These are phyloP conservation scores for Blomia tropicalis DNA, from an alignment of 2,888 invertebrate species.

Conservation along the genomic window DNA sequence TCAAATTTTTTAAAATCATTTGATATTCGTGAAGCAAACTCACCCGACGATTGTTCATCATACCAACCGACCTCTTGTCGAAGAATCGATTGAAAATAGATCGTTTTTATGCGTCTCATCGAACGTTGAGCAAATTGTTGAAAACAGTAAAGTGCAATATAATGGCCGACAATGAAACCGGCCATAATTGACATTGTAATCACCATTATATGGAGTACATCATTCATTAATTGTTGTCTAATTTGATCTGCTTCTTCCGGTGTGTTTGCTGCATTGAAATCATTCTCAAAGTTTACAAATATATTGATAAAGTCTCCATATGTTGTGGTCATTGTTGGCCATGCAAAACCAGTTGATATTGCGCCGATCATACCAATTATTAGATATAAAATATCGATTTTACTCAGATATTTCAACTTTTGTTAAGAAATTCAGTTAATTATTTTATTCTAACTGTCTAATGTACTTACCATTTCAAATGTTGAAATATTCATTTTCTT, in stretches of 20 bases:
- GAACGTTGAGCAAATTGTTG: not conserved
- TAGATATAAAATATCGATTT: not conserved
- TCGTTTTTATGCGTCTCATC: not conserved
- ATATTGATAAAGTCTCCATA: constrained; percentile 10
- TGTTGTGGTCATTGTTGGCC: not conserved
- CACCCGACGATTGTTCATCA: constrained; percentile 39
- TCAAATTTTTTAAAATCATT: constrained; percentile 46
- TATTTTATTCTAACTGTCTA: too few species aligned
- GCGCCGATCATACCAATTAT: not conserved
- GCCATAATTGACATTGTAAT: not conserved
- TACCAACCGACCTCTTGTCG: constrained; percentile 38
- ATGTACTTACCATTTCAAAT: too few species aligned
- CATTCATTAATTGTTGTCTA: not conserved
- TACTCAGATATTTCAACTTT: not conserved
- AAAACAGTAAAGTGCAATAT: not conserved
- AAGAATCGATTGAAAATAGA: constrained; percentile 31
- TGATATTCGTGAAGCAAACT: constrained; percentile 39
- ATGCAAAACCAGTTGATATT: not conserved
- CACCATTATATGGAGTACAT: not conserved
- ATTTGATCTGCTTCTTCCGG: not conserved
- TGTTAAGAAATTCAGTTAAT: too few species aligned
- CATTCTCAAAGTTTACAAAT: not conserved
- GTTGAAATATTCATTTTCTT: too few species aligned
- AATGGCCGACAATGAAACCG: not conserved
- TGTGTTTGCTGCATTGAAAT: not conserved